Conservation (phyloP, 1,140 invertebrate genomes). For the Ylistrum balloti region DNA sequence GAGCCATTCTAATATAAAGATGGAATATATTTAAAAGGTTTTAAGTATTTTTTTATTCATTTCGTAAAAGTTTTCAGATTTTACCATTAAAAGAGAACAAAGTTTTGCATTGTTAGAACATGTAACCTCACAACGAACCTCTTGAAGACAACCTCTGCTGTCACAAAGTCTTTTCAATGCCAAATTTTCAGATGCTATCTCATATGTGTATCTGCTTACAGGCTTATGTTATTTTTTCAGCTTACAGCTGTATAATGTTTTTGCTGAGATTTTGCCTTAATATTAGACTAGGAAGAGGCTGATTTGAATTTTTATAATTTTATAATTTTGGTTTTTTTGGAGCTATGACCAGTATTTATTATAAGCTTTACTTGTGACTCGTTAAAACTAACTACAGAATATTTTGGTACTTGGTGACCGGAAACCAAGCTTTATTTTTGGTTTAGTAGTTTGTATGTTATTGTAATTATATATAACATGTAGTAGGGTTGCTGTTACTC, state of each 20-base stretch:
- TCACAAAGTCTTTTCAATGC: constrained; percentile 18
- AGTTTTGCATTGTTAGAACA: no score
- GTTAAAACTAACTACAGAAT: not conserved
- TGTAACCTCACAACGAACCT: not conserved
- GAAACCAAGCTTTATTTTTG: not conserved
- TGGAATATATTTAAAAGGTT: no score
- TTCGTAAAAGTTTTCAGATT: no score
- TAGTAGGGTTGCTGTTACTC: not conserved
- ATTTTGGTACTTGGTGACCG: not conserved
- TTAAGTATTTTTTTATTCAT: no score
- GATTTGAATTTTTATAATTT: constrained; percentile 40
- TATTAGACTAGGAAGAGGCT: constrained; percentile 14
- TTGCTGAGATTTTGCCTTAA: constrained; percentile 34
- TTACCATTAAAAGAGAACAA: no score
- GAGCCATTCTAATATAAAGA: no score
- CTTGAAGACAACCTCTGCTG: not conserved
- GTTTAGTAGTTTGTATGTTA: not conserved
- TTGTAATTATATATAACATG: not conserved
- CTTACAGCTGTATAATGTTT: constrained; percentile 32
- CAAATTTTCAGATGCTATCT: not conserved
- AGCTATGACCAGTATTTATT: not conserved
- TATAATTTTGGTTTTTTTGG: not conserved
- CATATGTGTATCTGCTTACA: constrained; percentile 21
- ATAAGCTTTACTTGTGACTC: not conserved
- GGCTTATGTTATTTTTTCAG: not conserved